Conservation (phyloP, 2,888 invertebrate species). For the Athripsodes cinereus region DNA sequence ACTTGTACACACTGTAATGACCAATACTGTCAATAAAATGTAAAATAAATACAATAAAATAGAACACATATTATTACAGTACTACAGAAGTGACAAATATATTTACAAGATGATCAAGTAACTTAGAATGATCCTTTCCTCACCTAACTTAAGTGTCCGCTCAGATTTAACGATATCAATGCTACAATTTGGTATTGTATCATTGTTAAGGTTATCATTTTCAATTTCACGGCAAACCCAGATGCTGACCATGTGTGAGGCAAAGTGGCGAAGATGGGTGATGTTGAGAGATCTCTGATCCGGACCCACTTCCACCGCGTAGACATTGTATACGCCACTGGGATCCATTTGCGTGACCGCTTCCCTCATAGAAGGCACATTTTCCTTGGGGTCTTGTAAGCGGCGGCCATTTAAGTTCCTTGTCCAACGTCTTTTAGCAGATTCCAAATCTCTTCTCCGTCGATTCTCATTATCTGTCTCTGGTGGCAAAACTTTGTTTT, state of each 20-base stretch:
- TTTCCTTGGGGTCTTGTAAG: background rate
- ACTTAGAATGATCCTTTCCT: no score
- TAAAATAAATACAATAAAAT: no score
- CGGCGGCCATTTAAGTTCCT: background rate
- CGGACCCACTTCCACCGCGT: background rate
- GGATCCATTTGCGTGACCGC: background rate
- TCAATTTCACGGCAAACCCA: constrained; percentile 69
- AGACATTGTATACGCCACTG: background rate
- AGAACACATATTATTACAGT: no score
- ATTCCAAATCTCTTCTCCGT: constrained; percentile 14
- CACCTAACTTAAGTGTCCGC: constrained; percentile 45
- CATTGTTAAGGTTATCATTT: constrained; percentile 39
- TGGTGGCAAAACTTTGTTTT: constrained; percentile 4
- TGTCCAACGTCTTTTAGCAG: background rate
- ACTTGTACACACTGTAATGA: no score
- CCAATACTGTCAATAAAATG: no score
- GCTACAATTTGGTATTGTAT: constrained; percentile 46
- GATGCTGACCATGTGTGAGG: constrained; percentile 68
- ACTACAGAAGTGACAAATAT: no score
- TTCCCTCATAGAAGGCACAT: background rate
- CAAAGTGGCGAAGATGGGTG: constrained; percentile 65
- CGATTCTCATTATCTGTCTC: constrained; percentile 10
- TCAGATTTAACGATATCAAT: constrained; percentile 40
- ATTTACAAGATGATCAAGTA: no score
- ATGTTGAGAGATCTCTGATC: constrained; percentile 50